Conservation (phyloP, 2,797 vertebrate species). For the Anabacerthia variegaticeps region DNA sequence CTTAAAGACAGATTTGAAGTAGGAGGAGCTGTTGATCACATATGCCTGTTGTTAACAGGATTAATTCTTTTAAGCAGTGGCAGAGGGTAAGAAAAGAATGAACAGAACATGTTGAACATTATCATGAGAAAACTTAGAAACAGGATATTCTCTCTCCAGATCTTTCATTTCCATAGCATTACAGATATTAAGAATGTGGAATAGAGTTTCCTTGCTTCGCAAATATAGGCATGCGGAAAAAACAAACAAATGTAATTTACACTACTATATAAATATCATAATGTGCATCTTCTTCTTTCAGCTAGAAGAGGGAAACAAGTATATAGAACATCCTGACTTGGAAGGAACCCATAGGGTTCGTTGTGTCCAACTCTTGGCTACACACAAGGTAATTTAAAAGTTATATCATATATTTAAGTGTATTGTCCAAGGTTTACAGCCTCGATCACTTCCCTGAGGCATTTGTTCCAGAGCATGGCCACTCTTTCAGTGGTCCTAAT, state of each 20-base stretch:
- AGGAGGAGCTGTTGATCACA: conserved; percentile 59
- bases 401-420: neutral
- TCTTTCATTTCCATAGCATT: neutral
- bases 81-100: conserved; percentile 25
- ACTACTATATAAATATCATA: neutral
- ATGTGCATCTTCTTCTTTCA: neutral
- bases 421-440: neutral
- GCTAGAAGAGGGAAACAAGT: neutral
- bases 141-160: neutral
- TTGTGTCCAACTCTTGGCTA: neutral
- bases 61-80: conserved; percentile 36
- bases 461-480: neutral
- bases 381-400: neutral
- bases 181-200: neutral
- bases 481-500: neutral
- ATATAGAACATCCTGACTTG: neutral
- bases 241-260: neutral
- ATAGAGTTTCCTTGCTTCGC: neutral
- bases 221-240: neutral
- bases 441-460: neutral
- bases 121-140: neutral
- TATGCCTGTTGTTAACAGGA: conserved; percentile 57
- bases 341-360: neutral
- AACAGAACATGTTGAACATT: neutral
- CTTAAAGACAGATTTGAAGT: conserved; percentile 58